phyloP scores from a whole-genome alignment of 2,797 vertebrate species.

The Parauchenoglanis punctatus region DNA sequence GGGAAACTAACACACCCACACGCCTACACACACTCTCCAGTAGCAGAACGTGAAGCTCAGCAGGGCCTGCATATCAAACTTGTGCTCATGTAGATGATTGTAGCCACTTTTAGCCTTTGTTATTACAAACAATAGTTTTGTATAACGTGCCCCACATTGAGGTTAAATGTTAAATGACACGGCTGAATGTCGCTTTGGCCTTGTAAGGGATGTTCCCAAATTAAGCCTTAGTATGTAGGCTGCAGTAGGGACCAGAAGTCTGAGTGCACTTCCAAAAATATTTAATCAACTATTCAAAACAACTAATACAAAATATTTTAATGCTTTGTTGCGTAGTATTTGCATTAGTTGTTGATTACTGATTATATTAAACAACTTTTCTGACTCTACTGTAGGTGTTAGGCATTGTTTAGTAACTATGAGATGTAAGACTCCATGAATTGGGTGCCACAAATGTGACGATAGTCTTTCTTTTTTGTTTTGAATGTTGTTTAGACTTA shows the following conservation, averaged over 20 bases:
- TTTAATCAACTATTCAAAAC: neutral
- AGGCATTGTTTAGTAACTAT: constrained; percentile 14
- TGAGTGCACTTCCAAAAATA: neutral
- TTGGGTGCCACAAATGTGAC: neutral
- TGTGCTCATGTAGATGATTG: neutral
- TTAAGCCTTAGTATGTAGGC: constrained; percentile 1
- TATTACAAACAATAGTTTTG: neutral
- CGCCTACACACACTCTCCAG: constrained; percentile 21
- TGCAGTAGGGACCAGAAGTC: neutral
- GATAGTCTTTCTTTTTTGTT: neutral
- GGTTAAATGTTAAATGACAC: constrained; percentile 31
- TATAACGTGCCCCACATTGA: constrained; percentile 24
- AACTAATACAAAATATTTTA: neutral
- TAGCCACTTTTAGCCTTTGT: neutral
- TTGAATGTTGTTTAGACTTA: neutral
- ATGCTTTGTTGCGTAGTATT: neutral
- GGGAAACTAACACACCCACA: constrained; percentile 57
- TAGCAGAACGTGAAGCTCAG: neutral
- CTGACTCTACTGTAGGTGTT: constrained; percentile 9
- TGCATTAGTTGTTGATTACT: neutral
- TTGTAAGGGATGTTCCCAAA: constrained; percentile 6
- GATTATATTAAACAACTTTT: neutral
- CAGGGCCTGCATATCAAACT: neutral
- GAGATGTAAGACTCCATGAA: neutral
- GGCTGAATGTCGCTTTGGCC: constrained; percentile 30